phyloP scores from a whole-genome alignment of 2,888 invertebrate species.

The Corbicula japonica region DNA sequence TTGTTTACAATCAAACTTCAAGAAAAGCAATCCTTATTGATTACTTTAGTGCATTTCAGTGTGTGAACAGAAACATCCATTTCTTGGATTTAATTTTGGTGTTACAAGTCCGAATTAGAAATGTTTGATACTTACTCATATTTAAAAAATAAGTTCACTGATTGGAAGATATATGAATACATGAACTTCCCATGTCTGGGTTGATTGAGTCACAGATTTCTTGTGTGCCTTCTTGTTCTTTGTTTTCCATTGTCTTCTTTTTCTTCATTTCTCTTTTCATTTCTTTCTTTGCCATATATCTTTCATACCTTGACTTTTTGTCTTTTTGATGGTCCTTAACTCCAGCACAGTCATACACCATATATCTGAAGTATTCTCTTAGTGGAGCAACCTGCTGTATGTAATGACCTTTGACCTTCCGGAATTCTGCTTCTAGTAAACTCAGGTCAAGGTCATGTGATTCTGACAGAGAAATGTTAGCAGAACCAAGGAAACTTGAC shows the following conservation, averaged over 20 bases:
- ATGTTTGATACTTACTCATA: no score
- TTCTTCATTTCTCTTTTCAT: constrained; percentile 25
- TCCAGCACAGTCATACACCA: constrained; percentile 57
- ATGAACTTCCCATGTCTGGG: no score
- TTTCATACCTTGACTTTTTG: constrained; percentile 48
- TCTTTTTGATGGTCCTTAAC: constrained; percentile 54
- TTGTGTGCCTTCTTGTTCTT: neutral
- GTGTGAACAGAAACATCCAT: no score
- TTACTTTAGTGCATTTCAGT: no score
- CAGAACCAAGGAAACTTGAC: constrained; percentile 18
- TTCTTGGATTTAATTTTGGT: no score
- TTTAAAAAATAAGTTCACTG: no score
- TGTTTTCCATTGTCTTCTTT: neutral
- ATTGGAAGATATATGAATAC: no score
- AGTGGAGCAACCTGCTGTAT: constrained; percentile 60
- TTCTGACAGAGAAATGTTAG: no score
- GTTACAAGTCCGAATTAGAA: no score
- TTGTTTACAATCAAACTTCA: no score
- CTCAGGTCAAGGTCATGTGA: constrained; percentile 29
- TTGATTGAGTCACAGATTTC: no score
- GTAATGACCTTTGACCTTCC: constrained; percentile 41
- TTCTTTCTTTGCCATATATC: constrained; percentile 49
- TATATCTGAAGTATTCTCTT: constrained; percentile 62
- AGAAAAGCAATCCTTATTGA: no score
- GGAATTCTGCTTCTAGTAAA: constrained; percentile 43